phyloP scores from a whole-genome alignment of 2,113 vertebrate species.

The Meriones unguiculatus region DNA sequence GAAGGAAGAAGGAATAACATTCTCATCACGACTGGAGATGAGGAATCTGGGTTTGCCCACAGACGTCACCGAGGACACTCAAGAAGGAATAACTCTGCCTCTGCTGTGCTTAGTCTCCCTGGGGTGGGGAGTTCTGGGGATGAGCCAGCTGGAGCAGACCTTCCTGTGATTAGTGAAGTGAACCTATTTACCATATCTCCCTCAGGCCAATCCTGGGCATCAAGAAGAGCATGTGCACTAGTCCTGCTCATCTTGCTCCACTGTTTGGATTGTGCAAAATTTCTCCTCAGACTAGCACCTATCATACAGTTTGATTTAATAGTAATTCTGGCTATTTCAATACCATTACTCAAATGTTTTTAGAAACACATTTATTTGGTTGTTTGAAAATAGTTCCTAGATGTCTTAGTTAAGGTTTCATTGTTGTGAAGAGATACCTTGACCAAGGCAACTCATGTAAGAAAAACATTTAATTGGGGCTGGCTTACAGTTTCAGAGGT shows the following conservation, averaged over 20 bases:
- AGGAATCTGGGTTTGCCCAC: not conserved
- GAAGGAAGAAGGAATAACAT: not conserved
- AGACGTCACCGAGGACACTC: not conserved
- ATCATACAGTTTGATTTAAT: not conserved
- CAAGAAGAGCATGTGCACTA: not conserved
- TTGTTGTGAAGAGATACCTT: no score
- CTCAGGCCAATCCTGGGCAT: not conserved
- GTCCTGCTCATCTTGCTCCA: not conserved
- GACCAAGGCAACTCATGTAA: no score
- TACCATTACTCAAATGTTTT: not conserved
- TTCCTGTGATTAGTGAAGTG: not conserved
- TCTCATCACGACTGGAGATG: not conserved
- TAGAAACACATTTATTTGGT: not conserved
- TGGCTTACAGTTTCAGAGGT: no score
- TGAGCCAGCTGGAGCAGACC: not conserved
- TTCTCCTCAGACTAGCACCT: not conserved
- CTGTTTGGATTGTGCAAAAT: not conserved
- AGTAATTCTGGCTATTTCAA: slow-evolving; percentile 32
- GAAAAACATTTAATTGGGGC: no score
- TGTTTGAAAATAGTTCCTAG: not conserved
- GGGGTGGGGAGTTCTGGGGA: not conserved
- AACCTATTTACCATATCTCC: not conserved
- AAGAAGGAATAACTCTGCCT: not conserved
- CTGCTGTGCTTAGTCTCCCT: not conserved
- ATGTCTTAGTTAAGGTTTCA: no score